Evolutionary conservation across 2,797 vertebrate genomes (phyloP), one percentile per base, ranked within the genome.

Genomic region (Adrianichthys oophorus): DNA sequence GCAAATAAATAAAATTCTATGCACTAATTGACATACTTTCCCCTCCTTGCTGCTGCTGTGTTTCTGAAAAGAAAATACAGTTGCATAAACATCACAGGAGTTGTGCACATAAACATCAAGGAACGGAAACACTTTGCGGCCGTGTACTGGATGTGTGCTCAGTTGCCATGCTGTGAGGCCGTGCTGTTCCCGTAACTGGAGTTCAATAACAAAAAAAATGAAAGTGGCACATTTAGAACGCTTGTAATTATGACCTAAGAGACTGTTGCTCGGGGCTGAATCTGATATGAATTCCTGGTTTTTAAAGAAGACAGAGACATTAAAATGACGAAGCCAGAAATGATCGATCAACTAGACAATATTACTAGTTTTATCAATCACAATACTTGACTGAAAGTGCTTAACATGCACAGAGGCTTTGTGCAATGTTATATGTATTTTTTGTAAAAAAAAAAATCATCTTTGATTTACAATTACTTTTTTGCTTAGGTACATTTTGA

Each of bases 21-120:
- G 84, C 84, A 90, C 88, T 85, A 77, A 74, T 74, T 83, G 80
- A 93, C 92, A 82, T 93, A 92, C 92, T 92, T 93, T 89, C 90
- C 78, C 88, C 88, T 87, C 90, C 91, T 88, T 90, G 90, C 70
- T 90, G 91, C 82, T 89, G 87, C 84, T 93, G 92, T 88, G 91
- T 92, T 87, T 92, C 92, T 93, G 91, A 80, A 92, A 92, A 89
- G 89, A 86, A 90, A 92, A 89, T 88, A 92, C 80, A 92, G 83
- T 90, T 83, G 90, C 78, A 87, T 74, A 88, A 84, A 89, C 70
- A 86, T 80, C 84, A 90, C 64, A 73, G 73, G 65, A 78, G 78
- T 84, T 80, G 79, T 18, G 60, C 61, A 83, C 79, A 85, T 62
- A 81, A 78, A 87, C 70, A 82, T 74, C 61, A 77, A 79, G 46